Base-by-base conservation (phyloP, 2,113 vertebrate species). In the Rhabdornis inornatus region DNA sequence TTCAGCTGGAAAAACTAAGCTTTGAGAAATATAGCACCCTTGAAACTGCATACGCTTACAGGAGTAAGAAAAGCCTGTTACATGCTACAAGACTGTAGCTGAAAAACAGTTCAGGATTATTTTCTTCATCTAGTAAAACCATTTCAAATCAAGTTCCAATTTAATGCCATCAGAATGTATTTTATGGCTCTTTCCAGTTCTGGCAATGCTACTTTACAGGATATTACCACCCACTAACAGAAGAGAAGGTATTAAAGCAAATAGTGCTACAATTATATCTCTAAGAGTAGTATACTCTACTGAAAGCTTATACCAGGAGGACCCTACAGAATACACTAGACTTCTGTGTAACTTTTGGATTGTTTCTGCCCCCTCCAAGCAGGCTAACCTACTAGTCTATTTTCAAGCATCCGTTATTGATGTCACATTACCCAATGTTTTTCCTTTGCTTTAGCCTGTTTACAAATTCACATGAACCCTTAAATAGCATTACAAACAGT, bases 111-210 rank as follows among this genome's bases (percentile, higher is more conserved):
- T 63, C 28, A 76, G 81, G 81, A 91, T 92, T 94, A 87, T 87
- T 95, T 96, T 84, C 70, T 87, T 95, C 53, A 82, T 91, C 77
- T 61, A 72, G 61, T 61, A 65, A 79, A 94, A 94, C 61, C 81
- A 89, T 79, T 95, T 87, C 74, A 87, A 95, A 94, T 92, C 68
- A 94, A 92, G 57, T 94, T 91, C 44, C 87, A 87, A 89, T 96
- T 97, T 95, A 89, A 95, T 76, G 89, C 83, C 89, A 78, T 76
- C 72, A 95, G 44, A 94, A 89, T 79, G 76, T 56, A 89, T 78
- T 89, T 95, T 87, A 95, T 15, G 44, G 44, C 37, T 92, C 61
- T 87, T 92, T 79, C 77, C 53, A 71, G 61, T 82, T 91, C 53
- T 84, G 77, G 65, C 75, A 87, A 61, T 22, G 16, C 40, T 60